Percentiles rank a stretch among this genome's conserved stretches.
These are phyloP conservation scores for Cynodonichthys magdalenae DNA, from an alignment of 2,797 vertebrate genomes.

Conservation along the genomic window DNA sequence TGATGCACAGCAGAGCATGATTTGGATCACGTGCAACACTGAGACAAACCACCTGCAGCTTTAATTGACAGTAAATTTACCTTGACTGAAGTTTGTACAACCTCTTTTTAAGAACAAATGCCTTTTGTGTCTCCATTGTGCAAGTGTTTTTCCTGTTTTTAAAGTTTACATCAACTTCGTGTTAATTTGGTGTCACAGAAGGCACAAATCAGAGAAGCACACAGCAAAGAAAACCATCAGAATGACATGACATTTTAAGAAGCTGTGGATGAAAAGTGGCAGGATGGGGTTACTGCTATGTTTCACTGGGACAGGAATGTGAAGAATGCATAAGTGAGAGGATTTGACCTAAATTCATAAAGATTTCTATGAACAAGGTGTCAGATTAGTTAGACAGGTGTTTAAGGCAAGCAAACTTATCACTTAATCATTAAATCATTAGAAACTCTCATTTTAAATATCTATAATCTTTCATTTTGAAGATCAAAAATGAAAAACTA, in stretches of 20 bases:
- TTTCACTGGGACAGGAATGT: constrained; percentile 19
- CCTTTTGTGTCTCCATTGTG: too few species aligned
- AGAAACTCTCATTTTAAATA: too few species aligned
- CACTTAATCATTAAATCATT: not conserved
- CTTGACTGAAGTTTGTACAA: not conserved
- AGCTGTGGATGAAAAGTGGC: not conserved
- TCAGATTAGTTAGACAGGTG: constrained; percentile 13
- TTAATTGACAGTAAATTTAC: not conserved
- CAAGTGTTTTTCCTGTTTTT: too few species aligned
- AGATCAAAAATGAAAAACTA: too few species aligned
- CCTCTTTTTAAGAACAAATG: not conserved
- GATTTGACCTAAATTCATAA: constrained; percentile 32
- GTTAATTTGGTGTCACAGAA: too few species aligned
- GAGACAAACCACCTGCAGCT: not conserved
- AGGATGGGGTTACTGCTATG: not conserved
- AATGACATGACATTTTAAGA: not conserved
- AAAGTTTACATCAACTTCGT: too few species aligned
- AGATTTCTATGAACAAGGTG: constrained; percentile 3
- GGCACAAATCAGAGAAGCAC: too few species aligned
- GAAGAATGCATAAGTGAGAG: constrained; percentile 40
- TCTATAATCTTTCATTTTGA: too few species aligned
- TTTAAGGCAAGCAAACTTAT: not conserved
- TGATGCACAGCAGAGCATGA: not conserved
- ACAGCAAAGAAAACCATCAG: not conserved
- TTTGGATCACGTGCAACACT: not conserved